Base-by-base conservation (phyloP, 1,140 invertebrate species). In the Brachionus asplanchnoidis region DNA sequence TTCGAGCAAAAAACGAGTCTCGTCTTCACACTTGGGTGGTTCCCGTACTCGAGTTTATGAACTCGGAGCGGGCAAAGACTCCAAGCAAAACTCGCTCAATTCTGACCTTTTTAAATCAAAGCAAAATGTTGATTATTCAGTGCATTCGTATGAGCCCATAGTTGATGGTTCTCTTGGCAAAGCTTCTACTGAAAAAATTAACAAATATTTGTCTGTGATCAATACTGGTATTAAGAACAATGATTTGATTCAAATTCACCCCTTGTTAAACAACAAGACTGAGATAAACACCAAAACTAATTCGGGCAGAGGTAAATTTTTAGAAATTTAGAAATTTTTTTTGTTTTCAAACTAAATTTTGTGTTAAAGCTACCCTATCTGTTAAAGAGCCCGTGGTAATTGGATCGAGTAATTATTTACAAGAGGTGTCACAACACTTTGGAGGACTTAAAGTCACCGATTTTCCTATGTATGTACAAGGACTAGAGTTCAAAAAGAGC, bases 401-500 rank as follows among this genome's bases (percentile, higher is more conserved):
- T 65, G 79, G 60, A 36, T 82, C 79, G 11, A 44, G 40, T 68
- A 68, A 82, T 46, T 82, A 82, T 65, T 26, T 42, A 17, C 17
- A 60, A 82, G 79, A 82, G 32, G 42, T 82, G 28, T 60, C 79
- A 12, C 60, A 82, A 36, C 53, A 82, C 36, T 82, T 82, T 68
- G 79, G 79, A 6, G 50, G 50, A 11, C 40, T 82, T 6, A 42
- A 82, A 82, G 65, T 82, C 0, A 82, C 79, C 60, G 79, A 82
- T 68, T 82, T 82, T 82, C 79, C 79, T 65, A 9, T 82, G 36
- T 82, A 82, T 68, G 79, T 82, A 65, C 79, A 82, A 82, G 79
- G 79, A 82, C n/a, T 82, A 26, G 73, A 77, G 12, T 36, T 77
- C 17, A 77, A 77, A 50, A 20, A 77, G 26, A 53, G 44, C 73